phyloP scores from a whole-genome alignment of 2,113 vertebrate genomes.

The Callocephalon fimbriatum region DNA sequence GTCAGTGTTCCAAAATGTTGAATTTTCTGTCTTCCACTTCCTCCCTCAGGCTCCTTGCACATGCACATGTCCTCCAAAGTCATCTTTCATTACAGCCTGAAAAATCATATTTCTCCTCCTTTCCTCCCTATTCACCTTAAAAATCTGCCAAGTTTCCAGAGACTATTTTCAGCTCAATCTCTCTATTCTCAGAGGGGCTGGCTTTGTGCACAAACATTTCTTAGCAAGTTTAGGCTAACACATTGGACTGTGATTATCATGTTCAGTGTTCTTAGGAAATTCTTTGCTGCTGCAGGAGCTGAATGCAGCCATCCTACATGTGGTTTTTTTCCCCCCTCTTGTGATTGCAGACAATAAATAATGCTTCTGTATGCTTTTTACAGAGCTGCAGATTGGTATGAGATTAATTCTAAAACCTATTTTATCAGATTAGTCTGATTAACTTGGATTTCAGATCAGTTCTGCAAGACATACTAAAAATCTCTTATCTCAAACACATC shows the following conservation, averaged over 20 bases:
- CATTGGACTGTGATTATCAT: neutral
- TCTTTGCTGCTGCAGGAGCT: neutral
- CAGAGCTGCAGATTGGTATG: neutral
- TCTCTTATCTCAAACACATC: neutral
- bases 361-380: neutral
- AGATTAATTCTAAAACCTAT: slow-evolving; percentile 22
- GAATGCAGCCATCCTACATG: neutral
- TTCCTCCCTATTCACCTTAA: neutral
- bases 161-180: neutral
- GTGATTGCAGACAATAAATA: neutral
- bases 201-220: neutral
- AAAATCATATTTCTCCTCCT: neutral
- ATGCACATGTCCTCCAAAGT: neutral
- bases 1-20: neutral
- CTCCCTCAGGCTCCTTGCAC: slow-evolving; percentile 7
- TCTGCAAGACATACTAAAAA: neutral
- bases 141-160: neutral
- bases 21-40: neutral
- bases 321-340: fast-evolving
- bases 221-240: neutral
- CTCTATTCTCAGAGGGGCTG: neutral
- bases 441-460: slow-evolving; percentile 6
- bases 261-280: neutral
- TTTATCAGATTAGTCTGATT: slow-evolving; percentile 9
- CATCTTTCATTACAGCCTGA: neutral